phyloP scores from a whole-genome alignment of 2,888 invertebrate genomes.

The Torymus auratus region DNA sequence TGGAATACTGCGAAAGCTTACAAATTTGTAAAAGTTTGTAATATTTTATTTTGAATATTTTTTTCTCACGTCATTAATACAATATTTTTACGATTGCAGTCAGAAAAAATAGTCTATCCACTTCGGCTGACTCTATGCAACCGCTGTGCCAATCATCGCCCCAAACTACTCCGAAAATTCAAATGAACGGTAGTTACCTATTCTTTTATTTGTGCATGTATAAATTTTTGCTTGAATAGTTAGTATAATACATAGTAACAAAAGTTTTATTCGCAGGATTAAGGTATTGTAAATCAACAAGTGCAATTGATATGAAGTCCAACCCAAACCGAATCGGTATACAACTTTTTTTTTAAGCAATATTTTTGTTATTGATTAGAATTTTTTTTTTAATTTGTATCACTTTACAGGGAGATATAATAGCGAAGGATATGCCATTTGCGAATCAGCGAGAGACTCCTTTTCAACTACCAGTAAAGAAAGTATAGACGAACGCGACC shows the following conservation, averaged over 20 bases:
- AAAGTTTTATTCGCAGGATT: conserved; percentile 65
- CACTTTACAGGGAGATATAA: conserved; percentile 60
- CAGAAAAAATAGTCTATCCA: conserved; percentile 66
- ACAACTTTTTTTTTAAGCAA: conserved; percentile 1
- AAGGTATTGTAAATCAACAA: conserved; percentile 68
- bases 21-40: not conserved
- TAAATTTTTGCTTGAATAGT: conserved; percentile 4
- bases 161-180: conserved; percentile 61
- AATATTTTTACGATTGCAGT: conserved; percentile 62
- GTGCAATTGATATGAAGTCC: conserved; percentile 66
- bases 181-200: conserved; percentile 58
- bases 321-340: conserved; percentile 62
- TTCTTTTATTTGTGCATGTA: not conserved
- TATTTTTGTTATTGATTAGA: not conserved
- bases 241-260: conserved; percentile 11
- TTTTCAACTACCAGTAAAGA: conserved; percentile 60
- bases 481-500: conserved; percentile 61
- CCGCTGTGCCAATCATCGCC: conserved; percentile 65
- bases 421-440: conserved; percentile 66
- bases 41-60: not conserved
- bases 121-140: conserved; percentile 67
- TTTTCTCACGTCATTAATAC: not conserved
- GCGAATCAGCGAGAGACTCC: conserved; percentile 61
- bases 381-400: not conserved
- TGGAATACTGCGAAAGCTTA: not conserved